phyloP scores from a whole-genome alignment of 2,888 invertebrate species.

The Fragum whitleyi region DNA sequence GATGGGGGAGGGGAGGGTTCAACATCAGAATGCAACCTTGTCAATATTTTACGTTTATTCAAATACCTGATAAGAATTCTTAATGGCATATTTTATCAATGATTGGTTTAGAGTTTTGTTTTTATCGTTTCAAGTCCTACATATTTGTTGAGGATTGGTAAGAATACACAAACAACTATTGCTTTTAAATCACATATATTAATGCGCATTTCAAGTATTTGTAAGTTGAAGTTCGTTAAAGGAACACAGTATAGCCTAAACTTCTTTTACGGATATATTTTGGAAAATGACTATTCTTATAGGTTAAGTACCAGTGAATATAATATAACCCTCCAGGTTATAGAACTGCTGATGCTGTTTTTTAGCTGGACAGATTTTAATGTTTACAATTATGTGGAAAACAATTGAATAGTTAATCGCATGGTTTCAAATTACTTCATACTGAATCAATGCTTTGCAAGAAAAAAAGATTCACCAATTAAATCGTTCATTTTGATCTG shows the following conservation, averaged over 20 bases:
- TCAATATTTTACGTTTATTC: slow-evolving; percentile 1
- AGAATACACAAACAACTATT: neutral
- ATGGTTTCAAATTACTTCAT: no score
- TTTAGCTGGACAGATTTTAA: no score
- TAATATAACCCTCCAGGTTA: no score
- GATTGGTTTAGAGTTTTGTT: slow-evolving; percentile 46
- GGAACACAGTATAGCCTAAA: neutral
- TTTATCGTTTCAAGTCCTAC: slow-evolving; percentile 30
- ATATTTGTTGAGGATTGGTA: slow-evolving; percentile 29
- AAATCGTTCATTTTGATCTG: no score
- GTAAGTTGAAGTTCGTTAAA: neutral
- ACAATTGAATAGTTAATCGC: no score
- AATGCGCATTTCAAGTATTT: slow-evolving; percentile 1
- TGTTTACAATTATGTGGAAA: no score
- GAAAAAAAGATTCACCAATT: no score
- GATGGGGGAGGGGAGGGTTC: neutral
- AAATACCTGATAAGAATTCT: slow-evolving; percentile 5
- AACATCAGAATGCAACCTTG: slow-evolving; percentile 2
- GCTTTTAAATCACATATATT: neutral
- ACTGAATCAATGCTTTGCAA: no score
- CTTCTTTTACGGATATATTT: neutral
- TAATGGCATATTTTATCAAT: slow-evolving; percentile 14
- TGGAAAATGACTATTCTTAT: slow-evolving; percentile 21
- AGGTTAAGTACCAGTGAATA: neutral
- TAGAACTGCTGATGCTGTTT: no score